Evolutionary conservation across 2,113 vertebrate species (phyloP).

Genomic region (Euleptes europaea): DNA sequence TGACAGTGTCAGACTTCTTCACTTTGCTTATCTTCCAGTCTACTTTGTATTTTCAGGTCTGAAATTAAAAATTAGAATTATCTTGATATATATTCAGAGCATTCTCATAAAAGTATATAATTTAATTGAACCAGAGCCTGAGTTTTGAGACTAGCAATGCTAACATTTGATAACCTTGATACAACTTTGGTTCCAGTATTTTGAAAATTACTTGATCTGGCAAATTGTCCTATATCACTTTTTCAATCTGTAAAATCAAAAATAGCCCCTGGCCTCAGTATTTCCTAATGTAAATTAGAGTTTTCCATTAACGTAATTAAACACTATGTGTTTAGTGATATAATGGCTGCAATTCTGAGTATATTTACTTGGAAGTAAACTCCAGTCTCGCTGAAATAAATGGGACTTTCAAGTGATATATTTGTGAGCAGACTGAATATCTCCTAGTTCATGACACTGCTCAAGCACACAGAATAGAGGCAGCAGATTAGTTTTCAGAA

Average conservation of each 20-base stretch:
- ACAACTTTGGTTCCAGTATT: not conserved
- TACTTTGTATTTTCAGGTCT: not conserved
- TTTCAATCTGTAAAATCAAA: not conserved
- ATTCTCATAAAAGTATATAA: not conserved
- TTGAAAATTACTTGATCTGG: not conserved
- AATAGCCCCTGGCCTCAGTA: not conserved
- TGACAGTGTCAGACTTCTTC: not conserved
- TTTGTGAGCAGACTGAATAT: not conserved
- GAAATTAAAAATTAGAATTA: not conserved
- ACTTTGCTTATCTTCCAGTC: not conserved
- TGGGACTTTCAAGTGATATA: not conserved
- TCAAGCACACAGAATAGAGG: not conserved
- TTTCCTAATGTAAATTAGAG: not conserved
- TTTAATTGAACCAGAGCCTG: not conserved
- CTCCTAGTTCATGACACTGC: not conserved
- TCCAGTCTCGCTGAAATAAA: not conserved
- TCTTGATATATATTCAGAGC: not conserved
- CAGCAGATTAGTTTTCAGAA: fast-evolving
- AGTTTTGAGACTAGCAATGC: not conserved
- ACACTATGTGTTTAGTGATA: not conserved
- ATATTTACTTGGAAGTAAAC: not conserved
- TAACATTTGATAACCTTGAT: not conserved
- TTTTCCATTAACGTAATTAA: conserved; percentile 4
- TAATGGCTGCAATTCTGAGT: not conserved
- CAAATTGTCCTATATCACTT: not conserved